Evolutionary conservation across 2,888 invertebrate genomes (phyloP), one percentile per base, ranked within the genome.

Genomic region (Thymelicus lineola): DNA sequence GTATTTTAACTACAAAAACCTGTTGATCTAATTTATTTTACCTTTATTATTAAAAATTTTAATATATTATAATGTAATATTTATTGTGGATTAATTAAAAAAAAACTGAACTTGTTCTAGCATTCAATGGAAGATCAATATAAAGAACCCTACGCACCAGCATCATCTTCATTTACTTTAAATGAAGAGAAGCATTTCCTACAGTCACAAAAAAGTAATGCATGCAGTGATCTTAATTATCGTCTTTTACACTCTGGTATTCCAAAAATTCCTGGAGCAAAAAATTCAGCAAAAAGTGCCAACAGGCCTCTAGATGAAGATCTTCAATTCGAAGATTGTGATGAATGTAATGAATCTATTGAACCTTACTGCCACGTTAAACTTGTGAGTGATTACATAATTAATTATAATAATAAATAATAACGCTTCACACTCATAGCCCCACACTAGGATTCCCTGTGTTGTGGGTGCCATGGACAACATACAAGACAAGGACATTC

Each of bases 281-380:
- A n/a, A 57, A 62, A 55, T 45, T 62, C 62, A 17, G 62, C 46
- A 46, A 68, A 62, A 68, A 46, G 17, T 55, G 7, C 9, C 6
- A 15, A 58, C 58, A 46, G 1, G 14, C 35, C 36, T 6, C 7
- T 20, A 36, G 48, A 66, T 9, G 55, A 65, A 14, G 20, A 63
- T 62, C 48, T 15, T 0, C 7, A 50, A 0, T 14, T 4, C 20
- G 46, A 61, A 46, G 61, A 48, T 68, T 73, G 67, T 20, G 71
- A 71, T 50, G 65, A 71, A 50, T 75, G 75, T 53, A 70, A 73
- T 64, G 55, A 53, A 36, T 70, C 75, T 62, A 66, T 67, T 38
- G 82, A 82, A 74, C 73, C 77, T 6, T 75, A 74, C 45, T 81
- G 78, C 48, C 81, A 82, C 14, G 62, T 75, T 9, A 73, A 73